These are phyloP conservation scores for Lepidothrix coronata DNA, from an alignment of 2,113 vertebrate species.

Conservation along the genomic window DNA sequence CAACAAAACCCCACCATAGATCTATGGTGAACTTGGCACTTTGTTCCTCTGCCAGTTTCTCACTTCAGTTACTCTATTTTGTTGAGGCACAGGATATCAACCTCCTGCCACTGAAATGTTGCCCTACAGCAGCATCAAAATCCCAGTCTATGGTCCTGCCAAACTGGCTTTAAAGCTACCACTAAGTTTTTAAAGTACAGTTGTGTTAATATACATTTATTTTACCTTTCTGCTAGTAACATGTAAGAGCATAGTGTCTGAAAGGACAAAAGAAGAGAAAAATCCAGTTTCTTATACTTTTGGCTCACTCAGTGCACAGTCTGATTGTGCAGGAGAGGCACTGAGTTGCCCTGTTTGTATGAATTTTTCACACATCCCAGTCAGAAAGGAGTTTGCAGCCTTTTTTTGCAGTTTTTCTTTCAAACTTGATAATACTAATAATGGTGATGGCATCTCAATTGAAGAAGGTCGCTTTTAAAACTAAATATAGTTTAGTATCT, in stretches of 20 bases:
- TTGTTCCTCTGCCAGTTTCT: background rate
- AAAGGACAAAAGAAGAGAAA: background rate
- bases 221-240: background rate
- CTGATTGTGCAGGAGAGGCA: background rate
- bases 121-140: background rate
- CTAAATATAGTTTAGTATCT: background rate
- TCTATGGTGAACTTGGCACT: background rate
- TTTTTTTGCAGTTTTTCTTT: background rate
- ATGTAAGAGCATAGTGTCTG: background rate
- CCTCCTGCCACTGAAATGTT: too few species aligned
- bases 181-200: background rate
- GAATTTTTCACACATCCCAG: background rate
- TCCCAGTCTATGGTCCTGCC: rapidly evolving
- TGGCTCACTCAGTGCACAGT: background rate
- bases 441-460: rapidly evolving
- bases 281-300: background rate
- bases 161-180: background rate
- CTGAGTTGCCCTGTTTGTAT: background rate
- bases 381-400: background rate
- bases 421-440: background rate
- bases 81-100: too few species aligned
- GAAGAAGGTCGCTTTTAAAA: background rate
- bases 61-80: background rate
- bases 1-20: rapidly evolving
- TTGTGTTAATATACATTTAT: background rate